A percentile compares a stretch with the other conserved stretches of the same genome.
These are phyloP conservation scores for Lophura nycthemera DNA, from an alignment of 2,113 vertebrate species.

Conservation along the genomic window DNA sequence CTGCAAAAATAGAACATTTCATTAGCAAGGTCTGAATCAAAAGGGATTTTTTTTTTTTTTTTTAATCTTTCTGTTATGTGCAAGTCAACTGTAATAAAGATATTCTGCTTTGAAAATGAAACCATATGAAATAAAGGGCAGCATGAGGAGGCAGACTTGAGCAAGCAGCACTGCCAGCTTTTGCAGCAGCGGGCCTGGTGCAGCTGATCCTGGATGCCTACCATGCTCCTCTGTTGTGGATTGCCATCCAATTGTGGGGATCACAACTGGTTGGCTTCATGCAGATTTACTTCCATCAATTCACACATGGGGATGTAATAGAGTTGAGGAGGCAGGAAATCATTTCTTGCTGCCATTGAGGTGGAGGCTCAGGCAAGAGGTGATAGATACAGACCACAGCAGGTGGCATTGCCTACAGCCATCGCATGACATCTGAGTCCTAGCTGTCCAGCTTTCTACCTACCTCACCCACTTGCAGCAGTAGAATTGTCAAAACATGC, in stretches of 20 bases:
- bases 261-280: background rate
- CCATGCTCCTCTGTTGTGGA: background rate
- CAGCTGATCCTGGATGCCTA: background rate
- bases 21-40: background rate
- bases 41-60: background rate
- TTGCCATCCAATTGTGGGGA: background rate
- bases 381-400: background rate
- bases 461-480: background rate
- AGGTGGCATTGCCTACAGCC: background rate
- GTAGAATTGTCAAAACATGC: background rate
- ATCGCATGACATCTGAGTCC: background rate
- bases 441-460: background rate
- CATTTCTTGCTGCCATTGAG: background rate
- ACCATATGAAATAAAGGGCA: background rate
- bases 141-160: fast-evolving
- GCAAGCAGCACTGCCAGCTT: background rate
- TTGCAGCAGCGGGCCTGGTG: background rate
- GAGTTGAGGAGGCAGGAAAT: background rate
- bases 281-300: background rate
- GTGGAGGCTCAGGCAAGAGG: background rate
- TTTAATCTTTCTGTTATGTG: background rate
- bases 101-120: background rate
- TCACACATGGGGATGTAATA: fast-evolving
- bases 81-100: background rate
- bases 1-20: background rate